These are phyloP conservation scores for Drepana arcuata DNA, from an alignment of 1,140 invertebrate genomes.

Conservation along the genomic window DNA sequence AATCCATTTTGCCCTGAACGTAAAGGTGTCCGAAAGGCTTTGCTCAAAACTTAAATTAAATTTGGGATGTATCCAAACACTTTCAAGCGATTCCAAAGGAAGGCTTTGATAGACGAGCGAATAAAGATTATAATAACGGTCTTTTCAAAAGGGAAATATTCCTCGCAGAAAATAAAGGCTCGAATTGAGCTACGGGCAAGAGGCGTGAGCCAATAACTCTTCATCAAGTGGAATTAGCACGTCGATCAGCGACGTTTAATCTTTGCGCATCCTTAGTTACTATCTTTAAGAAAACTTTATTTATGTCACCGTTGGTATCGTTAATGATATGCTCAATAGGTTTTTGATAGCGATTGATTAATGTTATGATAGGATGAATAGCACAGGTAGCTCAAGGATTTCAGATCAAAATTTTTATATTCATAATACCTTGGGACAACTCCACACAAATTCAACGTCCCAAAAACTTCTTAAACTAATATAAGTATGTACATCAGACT, in stretches of 20 bases:
- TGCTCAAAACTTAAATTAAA: constrained; percentile 17
- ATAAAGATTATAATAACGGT: constrained; percentile 14
- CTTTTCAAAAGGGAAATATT: constrained; percentile 3
- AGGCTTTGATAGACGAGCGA: constrained; percentile 8
- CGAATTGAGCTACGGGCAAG: constrained; percentile 9
- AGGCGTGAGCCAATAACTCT: constrained; percentile 8
- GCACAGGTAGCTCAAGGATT: too few species aligned
- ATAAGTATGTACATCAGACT: too few species aligned
- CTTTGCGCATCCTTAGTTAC: too few species aligned
- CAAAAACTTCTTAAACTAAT: too few species aligned
- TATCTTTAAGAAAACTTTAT: too few species aligned
- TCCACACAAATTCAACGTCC: too few species aligned
- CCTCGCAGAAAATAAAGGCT: constrained; percentile 9
- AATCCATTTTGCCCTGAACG: constrained; percentile 10
- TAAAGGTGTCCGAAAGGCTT: constrained; percentile 1
- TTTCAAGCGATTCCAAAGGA: constrained; percentile 15
- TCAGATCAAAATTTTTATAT: too few species aligned
- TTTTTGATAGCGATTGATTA: too few species aligned
- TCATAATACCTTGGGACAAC: too few species aligned
- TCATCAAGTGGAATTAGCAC: constrained; percentile 11
- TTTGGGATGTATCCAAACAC: constrained; percentile 9
- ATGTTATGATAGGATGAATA: too few species aligned
- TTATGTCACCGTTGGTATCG: too few species aligned
- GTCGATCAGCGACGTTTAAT: constrained; percentile 2
- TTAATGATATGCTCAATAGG: too few species aligned